Conservation (phyloP, 2,113 vertebrate species). For the Agelaius tricolor region DNA sequence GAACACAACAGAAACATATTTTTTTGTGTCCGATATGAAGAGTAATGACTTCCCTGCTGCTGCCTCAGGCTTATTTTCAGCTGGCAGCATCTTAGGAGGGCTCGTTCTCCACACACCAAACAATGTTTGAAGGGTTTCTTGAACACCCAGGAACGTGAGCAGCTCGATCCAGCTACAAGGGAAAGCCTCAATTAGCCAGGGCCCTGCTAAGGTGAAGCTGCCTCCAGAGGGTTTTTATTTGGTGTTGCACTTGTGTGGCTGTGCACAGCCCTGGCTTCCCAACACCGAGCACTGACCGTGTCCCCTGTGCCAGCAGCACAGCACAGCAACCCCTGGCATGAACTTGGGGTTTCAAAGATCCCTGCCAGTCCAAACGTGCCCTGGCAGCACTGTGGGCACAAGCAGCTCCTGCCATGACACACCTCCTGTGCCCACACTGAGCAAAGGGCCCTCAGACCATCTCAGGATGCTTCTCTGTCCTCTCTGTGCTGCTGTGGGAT, state of each 20-base stretch:
- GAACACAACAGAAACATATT: background rate
- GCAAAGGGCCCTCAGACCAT: rapidly evolving
- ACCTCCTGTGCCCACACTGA: rapidly evolving
- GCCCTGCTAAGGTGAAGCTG: background rate
- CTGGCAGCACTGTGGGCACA: background rate
- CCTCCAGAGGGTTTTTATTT: background rate
- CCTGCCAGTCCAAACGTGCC: background rate
- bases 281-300: rapidly evolving
- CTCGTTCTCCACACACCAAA: background rate
- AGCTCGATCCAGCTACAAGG: background rate
- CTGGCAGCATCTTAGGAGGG: background rate
- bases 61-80: background rate
- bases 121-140: background rate
- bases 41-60: background rate
- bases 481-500: background rate
- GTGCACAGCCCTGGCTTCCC: background rate
- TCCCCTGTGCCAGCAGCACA: background rate
- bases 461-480: background rate
- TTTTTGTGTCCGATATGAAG: background rate
- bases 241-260: rapidly evolving
- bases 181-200: background rate
- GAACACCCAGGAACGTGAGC: background rate
- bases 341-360: background rate
- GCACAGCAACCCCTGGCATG: background rate
- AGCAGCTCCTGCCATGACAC: background rate